Percentiles rank a stretch among this genome's conserved stretches.
These are phyloP conservation scores for Indri indri DNA, from an alignment of 2,113 vertebrate genomes.

Conservation along the genomic window DNA sequence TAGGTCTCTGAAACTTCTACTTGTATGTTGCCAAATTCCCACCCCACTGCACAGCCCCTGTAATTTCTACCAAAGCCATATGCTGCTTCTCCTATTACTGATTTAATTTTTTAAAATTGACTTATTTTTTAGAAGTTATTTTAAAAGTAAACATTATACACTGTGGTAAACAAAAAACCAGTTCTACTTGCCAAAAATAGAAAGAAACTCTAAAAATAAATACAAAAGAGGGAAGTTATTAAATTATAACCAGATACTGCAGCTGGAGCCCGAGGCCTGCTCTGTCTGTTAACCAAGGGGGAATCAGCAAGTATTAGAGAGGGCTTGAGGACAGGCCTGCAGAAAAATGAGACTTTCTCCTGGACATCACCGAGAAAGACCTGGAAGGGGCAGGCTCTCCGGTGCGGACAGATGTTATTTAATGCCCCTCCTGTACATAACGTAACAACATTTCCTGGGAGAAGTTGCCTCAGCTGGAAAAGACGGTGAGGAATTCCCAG, in stretches of 20 bases:
- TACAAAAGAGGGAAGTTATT: slow-evolving; percentile 43
- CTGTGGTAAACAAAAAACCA: slow-evolving; percentile 51
- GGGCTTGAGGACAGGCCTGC: rapidly evolving
- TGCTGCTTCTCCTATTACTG: neutral
- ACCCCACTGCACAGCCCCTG: rapidly evolving
- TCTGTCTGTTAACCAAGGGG: neutral
- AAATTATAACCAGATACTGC: slow-evolving; percentile 70
- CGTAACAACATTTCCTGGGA: neutral
- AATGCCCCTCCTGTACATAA: rapidly evolving
- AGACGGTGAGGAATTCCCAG: neutral
- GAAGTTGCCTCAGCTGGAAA: neutral
- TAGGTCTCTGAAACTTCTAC: neutral
- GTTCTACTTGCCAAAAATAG: slow-evolving; percentile 60
- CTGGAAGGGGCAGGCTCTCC: neutral
- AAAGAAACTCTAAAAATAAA: slow-evolving; percentile 72
- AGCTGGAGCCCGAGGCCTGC: neutral
- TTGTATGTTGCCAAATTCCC: neutral
- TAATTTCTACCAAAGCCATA: neutral
- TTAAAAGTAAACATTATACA: slow-evolving; percentile 60
- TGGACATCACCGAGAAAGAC: neutral
- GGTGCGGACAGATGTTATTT: neutral
- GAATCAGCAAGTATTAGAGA: neutral
- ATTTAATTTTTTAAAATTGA: slow-evolving; percentile 24
- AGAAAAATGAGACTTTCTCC: neutral
- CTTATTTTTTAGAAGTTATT: slow-evolving; percentile 40